Conservation (phyloP, 2,888 invertebrate species). For the Spialia ferax region DNA sequence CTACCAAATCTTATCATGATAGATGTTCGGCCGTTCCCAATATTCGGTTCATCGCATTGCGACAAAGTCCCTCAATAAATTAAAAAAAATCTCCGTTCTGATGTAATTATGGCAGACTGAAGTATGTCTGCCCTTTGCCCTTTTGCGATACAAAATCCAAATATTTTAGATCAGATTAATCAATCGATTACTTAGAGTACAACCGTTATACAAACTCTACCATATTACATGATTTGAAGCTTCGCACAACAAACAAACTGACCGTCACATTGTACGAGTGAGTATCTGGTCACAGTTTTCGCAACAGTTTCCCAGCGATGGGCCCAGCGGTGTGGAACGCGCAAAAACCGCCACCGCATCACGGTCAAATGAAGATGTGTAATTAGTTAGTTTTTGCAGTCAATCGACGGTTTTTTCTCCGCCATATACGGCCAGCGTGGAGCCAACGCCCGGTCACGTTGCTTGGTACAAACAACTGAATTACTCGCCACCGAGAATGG, state of each 20-base stretch:
- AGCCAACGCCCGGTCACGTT: slow-evolving; percentile 75
- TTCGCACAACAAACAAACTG: neutral
- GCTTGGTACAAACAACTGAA: slow-evolving; percentile 62
- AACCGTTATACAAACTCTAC: too few relatives aligned
- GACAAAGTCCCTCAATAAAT: too few relatives aligned
- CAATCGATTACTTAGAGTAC: too few relatives aligned
- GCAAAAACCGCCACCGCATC: slow-evolving; percentile 72
- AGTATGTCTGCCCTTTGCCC: too few relatives aligned
- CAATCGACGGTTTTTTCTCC: slow-evolving; percentile 60
- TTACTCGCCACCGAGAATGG: slow-evolving; percentile 14
- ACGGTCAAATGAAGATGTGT: slow-evolving; percentile 85
- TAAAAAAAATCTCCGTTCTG: too few relatives aligned
- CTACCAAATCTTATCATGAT: too few relatives aligned
- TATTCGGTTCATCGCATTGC: too few relatives aligned
- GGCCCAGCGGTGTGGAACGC: slow-evolving; percentile 63
- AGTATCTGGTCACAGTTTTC: slow-evolving; percentile 55
- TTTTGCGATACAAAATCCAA: too few relatives aligned
- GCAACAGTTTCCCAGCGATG: slow-evolving; percentile 69
- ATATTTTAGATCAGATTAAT: too few relatives aligned
- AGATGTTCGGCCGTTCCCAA: too few relatives aligned
- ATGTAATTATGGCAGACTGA: too few relatives aligned
- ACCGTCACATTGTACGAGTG: slow-evolving; percentile 3
- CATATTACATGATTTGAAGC: too few relatives aligned
- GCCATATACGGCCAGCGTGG: slow-evolving; percentile 67
- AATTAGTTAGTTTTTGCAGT: slow-evolving; percentile 79